Conservation (phyloP, 2,113 vertebrate species). For the Paraplagusia blochii region DNA sequence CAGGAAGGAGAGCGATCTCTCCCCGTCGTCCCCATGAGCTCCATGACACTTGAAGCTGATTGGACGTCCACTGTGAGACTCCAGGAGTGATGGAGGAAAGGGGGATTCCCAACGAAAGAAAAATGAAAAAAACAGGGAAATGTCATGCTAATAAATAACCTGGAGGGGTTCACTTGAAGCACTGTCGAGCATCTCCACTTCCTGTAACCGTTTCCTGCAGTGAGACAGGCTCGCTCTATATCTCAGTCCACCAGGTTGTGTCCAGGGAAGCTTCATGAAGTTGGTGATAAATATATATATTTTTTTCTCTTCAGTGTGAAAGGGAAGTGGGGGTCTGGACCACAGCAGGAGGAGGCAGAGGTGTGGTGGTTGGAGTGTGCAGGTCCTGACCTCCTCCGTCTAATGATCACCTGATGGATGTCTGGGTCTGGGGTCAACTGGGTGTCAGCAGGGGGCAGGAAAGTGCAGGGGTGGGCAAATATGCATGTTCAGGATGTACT, state of each 20-base stretch:
- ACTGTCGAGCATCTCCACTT: slow-evolving; percentile 63
- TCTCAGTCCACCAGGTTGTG: slow-evolving; percentile 50
- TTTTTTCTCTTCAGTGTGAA: slow-evolving; percentile 13
- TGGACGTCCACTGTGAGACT: slow-evolving; percentile 43
- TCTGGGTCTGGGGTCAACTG: slow-evolving; percentile 60
- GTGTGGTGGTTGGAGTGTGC: slow-evolving; percentile 56
- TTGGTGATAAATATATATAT: slow-evolving; percentile 5
- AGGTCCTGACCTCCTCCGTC: slow-evolving; percentile 66
- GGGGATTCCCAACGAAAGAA: slow-evolving; percentile 55
- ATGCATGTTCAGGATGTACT: not conserved
- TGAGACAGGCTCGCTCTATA: slow-evolving; percentile 50
- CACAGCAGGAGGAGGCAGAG: slow-evolving; percentile 52
- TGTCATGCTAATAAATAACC: slow-evolving; percentile 70
- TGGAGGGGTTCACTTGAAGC: slow-evolving; percentile 64
- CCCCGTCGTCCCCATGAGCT: slow-evolving; percentile 55
- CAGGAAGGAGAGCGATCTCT: slow-evolving; percentile 53
- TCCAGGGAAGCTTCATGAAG: slow-evolving; percentile 47
- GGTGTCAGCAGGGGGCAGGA: slow-evolving; percentile 45
- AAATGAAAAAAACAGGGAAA: slow-evolving; percentile 33
- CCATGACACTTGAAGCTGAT: slow-evolving; percentile 56
- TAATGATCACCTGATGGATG: slow-evolving; percentile 77
- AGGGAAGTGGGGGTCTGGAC: slow-evolving; percentile 34
- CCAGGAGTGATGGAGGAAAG: slow-evolving; percentile 40
- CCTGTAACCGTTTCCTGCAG: slow-evolving; percentile 67
- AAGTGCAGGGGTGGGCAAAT: not conserved